Evolutionary conservation across 2,113 vertebrate genomes (phyloP), one percentile per base, ranked within the genome.

Genomic region (Forbesichthys agassizii): DNA sequence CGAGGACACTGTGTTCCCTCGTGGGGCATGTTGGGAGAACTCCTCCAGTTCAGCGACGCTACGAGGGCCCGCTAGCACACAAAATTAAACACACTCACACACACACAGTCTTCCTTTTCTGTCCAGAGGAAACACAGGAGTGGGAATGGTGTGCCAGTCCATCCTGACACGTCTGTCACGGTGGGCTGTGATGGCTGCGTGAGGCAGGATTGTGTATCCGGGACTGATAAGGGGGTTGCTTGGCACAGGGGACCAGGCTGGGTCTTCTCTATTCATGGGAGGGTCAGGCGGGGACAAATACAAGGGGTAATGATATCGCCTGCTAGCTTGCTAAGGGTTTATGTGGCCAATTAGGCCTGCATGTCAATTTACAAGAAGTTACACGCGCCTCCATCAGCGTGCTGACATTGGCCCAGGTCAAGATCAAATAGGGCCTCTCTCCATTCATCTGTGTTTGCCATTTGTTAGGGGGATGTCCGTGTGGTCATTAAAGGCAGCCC

Each of bases 141-240:
- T 42, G 36, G 36, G 7, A 42, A 42, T 42, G 5, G 82, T 33
- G 56, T 55, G 81, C 53, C 53, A 74, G 78, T 77, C 80, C 77
- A 42, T 46, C 36, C 77, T 75, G 74, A 70, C 73, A 27, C 1
- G 47, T 56, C 60, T 88, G 79, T 80, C 81, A 83, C 57, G 1
- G 64, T 6, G 71, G 68, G 11, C 36, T 56, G 10, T 18, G 46
- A 73, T 87, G 86, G 86, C 27, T 27, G 27, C 85, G 83, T 53
- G 46, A 83, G 79, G 79, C 68, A 10, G 65, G 5, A 55, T 51
- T 79, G 85, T 78, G 88, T 93, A 90, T 80, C 84, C 88, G 85
- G 73, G 76, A 80, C 77, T 87, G 91, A 93, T 93, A 91, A 92
- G 84, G 75, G 83, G 85, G 86, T 89, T 83, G 79, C 72, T 82